Percentiles rank a stretch among this genome's conserved stretches.
phyloP scores from a whole-genome alignment of 2,888 invertebrate genomes.

The Drosophila helvetica region DNA sequence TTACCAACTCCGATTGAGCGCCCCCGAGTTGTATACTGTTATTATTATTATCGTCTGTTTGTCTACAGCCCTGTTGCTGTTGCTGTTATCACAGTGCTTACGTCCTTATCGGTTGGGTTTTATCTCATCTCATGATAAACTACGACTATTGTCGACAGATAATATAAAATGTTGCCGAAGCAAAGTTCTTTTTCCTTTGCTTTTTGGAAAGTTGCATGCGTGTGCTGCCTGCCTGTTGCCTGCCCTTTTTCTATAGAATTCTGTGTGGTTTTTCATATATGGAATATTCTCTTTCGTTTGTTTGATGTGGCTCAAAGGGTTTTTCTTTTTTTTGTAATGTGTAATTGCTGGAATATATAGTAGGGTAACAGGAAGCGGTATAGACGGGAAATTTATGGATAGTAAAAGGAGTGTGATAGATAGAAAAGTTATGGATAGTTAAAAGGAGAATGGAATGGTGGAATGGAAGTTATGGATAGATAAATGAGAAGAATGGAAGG shows the following conservation, averaged over 20 bases:
- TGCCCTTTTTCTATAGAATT: constrained; percentile 1
- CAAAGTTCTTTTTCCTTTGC: constrained; percentile 40
- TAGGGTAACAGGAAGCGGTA: neutral
- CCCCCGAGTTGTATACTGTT: constrained; percentile 58
- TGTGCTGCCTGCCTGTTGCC: neutral
- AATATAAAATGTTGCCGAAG: constrained; percentile 56
- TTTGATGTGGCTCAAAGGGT: constrained; percentile 36
- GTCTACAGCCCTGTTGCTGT: constrained; percentile 53
- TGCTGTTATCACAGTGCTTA: constrained; percentile 70
- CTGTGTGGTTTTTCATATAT: constrained; percentile 26
- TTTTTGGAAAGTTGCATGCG: constrained; percentile 40
- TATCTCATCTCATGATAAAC: constrained; percentile 74
- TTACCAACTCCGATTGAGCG: constrained; percentile 44
- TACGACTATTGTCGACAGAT: constrained; percentile 64
- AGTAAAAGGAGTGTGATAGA: neutral
- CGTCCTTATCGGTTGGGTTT: constrained; percentile 69
- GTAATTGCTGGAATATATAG: constrained; percentile 13
- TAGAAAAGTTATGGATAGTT: neutral
- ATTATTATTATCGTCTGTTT: constrained; percentile 78
- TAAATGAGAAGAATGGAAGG: neutral
- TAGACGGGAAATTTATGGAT: neutral
- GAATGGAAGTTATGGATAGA: neutral
- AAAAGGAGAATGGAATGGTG: constrained; percentile 1
- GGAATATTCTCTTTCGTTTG: constrained; percentile 9
- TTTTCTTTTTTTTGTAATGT: constrained; percentile 6